Percentiles rank a stretch among this genome's conserved stretches.
Evolutionary conservation across 2,797 vertebrate species (phyloP).

Genomic region (Cottoperca gobio): DNA sequence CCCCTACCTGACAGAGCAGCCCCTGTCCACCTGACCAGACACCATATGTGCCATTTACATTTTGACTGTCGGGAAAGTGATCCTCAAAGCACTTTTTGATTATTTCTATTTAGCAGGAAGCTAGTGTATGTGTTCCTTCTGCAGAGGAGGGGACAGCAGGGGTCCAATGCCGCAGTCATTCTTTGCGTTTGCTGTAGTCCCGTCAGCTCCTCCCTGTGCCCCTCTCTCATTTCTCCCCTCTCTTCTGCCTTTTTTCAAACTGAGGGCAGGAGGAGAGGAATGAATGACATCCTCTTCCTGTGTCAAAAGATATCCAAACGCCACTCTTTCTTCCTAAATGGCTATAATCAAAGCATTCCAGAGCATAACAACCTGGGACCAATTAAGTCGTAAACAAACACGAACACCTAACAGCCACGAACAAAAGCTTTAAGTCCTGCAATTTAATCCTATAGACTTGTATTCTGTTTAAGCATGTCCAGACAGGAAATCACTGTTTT

Average conservation of each 20-base stretch:
- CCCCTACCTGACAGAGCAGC: conserved; percentile 63
- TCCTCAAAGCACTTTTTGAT: conserved; percentile 33
- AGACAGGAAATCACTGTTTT: conserved; percentile 52
- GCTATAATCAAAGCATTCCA: conserved; percentile 82
- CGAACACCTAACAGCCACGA: conserved; percentile 68
- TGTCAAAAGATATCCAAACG: conserved; percentile 81
- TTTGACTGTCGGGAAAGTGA: conserved; percentile 26
- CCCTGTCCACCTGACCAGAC: conserved; percentile 55
- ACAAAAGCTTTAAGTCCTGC: conserved; percentile 46
- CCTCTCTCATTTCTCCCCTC: conserved; percentile 26
- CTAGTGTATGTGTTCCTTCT: conserved; percentile 43
- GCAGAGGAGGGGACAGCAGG: conserved; percentile 53
- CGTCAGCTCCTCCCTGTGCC: conserved; percentile 73
- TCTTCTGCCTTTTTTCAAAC: conserved; percentile 33
- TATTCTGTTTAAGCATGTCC: conserved; percentile 55
- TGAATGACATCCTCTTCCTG: conserved; percentile 81
- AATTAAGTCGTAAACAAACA: conserved; percentile 84
- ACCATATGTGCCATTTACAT: conserved; percentile 31
- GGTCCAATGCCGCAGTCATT: conserved; percentile 71
- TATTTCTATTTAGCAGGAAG: conserved; percentile 31
- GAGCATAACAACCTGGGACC: conserved; percentile 70
- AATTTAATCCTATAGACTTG: conserved; percentile 56
- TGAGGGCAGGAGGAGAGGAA: conserved; percentile 44
- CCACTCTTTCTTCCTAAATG: conserved; percentile 75
- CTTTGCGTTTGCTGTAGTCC: conserved; percentile 73